Percentiles rank a stretch among this genome's conserved stretches.
Evolutionary conservation across 2,113 vertebrate genomes (phyloP).

Genomic region (Tupaia chinensis): DNA sequence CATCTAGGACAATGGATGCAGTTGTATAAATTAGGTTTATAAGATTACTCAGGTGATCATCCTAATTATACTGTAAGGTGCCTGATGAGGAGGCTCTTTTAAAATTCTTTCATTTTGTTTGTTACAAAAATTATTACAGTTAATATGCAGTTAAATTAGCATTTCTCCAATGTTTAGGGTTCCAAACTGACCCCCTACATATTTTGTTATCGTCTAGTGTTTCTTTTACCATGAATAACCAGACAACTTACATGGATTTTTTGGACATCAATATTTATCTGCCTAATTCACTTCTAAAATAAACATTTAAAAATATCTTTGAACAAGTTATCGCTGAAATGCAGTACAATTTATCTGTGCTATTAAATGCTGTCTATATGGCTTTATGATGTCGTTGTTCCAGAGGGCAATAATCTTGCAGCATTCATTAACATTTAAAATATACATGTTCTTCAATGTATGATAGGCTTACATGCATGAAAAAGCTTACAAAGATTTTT

Average conservation of each 20-base stretch:
- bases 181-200: background rate
- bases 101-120: background rate
- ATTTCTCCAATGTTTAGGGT: background rate
- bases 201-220: background rate
- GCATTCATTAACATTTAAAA: background rate
- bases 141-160: background rate
- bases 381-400: background rate
- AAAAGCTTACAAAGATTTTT: background rate
- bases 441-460: background rate
- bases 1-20: constrained; percentile 57
- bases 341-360: background rate
- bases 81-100: constrained; percentile 34
- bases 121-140: too few species aligned
- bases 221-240: background rate
- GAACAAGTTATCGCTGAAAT: background rate
- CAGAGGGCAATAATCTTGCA: background rate
- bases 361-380: background rate
- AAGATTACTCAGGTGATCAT: constrained; percentile 61
- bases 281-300: background rate
- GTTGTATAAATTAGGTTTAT: constrained; percentile 64
- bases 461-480: background rate
- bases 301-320: background rate
- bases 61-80: constrained; percentile 50
- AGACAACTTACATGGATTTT: background rate
- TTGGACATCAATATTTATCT: background rate